Base-by-base conservation (phyloP, 2,888 invertebrate species). In the Therioaphis trifolii region DNA sequence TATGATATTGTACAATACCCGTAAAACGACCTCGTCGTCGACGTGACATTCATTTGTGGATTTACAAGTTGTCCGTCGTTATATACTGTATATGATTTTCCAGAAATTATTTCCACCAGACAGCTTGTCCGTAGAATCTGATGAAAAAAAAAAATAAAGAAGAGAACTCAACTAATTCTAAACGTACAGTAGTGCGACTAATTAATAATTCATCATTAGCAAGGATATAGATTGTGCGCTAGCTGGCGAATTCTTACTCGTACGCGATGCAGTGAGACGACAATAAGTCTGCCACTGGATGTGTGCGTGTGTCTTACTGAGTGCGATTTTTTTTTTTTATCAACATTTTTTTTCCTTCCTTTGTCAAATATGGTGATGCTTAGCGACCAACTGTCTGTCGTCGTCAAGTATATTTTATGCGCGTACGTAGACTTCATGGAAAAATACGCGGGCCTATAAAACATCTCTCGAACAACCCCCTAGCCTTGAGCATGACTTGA, bases 161-260 rank as follows among this genome's bases (percentile, higher is more conserved):
- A 55, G 55, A 66, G 49, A 66, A 66, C 77, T 49, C 46, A 40
- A 69, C 78, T 68, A 78, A 78, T 78, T 55, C 52, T 29, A 40
- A 49, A 61, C 68, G 29, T 76, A 68, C 40, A 52, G 76, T 49
- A 52, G 69, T 21, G 43, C 58, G 79, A 69, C 43, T 79, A 80
- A 80, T 80, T 80, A 80, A 80, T 80, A 80, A 80, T 80, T 80
- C 71, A 80, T 80, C 80, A 80, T 80, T 80, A 80, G 43, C 58
- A 79, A 52, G 43, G 29, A 72, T n/a, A 78, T 68, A 66, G 29
- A 68, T 68, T 68, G 27, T 49, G 43, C 49, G 15, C 18, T n/a
- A n/a, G 43, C n/a, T 24, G 49, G 77, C 68, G 58, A 80, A 80
- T 80, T 80, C 71, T 80, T 80, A 29, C 80, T 80, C 80, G 80